Evolutionary conservation across 2,113 vertebrate species (phyloP).

Genomic region (Xerus inauris): DNA sequence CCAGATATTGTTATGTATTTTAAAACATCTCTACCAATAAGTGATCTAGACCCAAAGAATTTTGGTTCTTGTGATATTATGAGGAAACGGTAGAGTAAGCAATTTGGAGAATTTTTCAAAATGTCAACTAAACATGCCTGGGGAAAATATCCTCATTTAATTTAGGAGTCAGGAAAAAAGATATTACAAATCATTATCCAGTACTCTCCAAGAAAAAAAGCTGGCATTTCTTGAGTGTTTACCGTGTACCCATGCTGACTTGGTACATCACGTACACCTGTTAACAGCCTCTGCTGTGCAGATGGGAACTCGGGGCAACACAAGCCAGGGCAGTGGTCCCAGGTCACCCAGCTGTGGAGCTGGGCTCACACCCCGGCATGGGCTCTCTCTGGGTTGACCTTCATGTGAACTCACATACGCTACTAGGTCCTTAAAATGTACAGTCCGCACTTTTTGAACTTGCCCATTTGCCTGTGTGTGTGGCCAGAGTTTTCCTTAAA

Average conservation of each 20-base stretch:
- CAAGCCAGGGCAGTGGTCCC: no score
- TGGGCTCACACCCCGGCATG: not conserved
- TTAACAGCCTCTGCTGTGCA: not conserved
- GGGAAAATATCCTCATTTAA: not conserved
- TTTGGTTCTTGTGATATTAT: not conserved
- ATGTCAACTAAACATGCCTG: not conserved
- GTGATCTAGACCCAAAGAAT: not conserved
- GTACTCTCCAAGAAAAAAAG: not conserved
- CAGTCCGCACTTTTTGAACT: not conserved
- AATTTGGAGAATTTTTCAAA: not conserved
- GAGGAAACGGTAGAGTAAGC: not conserved
- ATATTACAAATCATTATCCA: not conserved
- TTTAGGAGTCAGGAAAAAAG: not conserved
- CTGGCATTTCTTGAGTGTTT: no score
- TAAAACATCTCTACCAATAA: not conserved
- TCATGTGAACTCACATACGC: not conserved
- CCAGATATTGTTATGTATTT: not conserved
- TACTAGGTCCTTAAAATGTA: not conserved
- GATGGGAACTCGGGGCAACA: no score
- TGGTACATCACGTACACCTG: rapidly evolving
- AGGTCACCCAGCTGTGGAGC: not conserved
- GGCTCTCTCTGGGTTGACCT: no score
- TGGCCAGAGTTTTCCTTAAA: not conserved
- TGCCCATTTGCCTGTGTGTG: not conserved
- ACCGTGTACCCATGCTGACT: not conserved